Base-by-base conservation (phyloP, 2,113 vertebrate genomes). In the Hemibagrus wyckioides region DNA sequence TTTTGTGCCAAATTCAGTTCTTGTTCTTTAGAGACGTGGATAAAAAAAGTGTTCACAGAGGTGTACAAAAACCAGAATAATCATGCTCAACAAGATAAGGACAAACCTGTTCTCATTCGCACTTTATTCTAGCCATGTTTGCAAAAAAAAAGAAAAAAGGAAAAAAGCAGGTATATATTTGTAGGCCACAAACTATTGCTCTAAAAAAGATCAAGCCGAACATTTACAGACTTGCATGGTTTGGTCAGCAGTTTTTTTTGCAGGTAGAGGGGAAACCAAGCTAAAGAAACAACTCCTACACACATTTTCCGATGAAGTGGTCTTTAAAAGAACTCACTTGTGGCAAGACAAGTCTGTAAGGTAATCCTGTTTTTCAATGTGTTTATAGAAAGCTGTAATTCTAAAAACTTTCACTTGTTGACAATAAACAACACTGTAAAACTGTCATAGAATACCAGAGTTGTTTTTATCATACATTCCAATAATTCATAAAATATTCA, bases 231-330 rank as follows among this genome's bases (percentile, higher is more conserved):
- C 59, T 91, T 88, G 30, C 30, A 57, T 79, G 89, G 91, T 91
- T 88, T 90, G 94, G 94, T 94, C 93, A 93, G 89, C 81, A 91
- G 89, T 87, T 54, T n/a, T 54, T n/a, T 84, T 84, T 90, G 91
- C 87, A 86, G 69, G 90, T 82, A 80, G 65, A 90, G 83, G 86
- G 88, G 90, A 88, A 93, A 92, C 61, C 59, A 88, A 88, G 89
- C 85, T 83, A 89, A 93, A 92, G 91, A 86, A 89, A 85, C 88
- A 80, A 92, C 94, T 88, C 94, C 93, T 90, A 94, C 93, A 91
- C 92, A 91, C 90, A 86, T 94, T 89, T 95, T 95, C 94, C 90
- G 56, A 92, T 85, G 90, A 91, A 92, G 93, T 92, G 93, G 92
- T 94, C 94, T 91, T 93, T 93, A 89, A 94, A 92, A 94, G 91